These are phyloP conservation scores for Oncorhynchus nerka DNA, from an alignment of 2,113 vertebrate species.

Conservation along the genomic window DNA sequence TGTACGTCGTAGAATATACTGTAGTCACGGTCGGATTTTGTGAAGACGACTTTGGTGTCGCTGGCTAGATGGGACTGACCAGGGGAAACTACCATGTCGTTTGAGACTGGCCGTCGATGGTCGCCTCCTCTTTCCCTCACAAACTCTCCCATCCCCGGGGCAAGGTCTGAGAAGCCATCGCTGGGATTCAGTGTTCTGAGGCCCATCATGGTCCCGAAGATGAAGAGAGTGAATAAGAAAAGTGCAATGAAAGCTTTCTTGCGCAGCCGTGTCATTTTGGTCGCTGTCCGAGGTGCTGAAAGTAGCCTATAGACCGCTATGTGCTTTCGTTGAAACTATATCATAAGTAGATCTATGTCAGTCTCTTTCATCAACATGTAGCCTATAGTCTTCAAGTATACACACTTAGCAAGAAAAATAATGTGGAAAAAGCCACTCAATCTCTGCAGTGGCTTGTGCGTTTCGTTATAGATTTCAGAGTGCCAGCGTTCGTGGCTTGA, in stretches of 20 bases:
- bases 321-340: not conserved
- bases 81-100: conserved; percentile 53
- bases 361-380: not conserved
- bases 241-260: conserved; percentile 82
- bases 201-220: conserved; percentile 90
- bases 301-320: conserved; percentile 10
- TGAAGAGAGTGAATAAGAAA: conserved; percentile 85
- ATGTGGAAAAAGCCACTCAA: not conserved
- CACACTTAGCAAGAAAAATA: not conserved
- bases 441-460: conserved; percentile 4
- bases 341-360: not conserved
- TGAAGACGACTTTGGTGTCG: conserved; percentile 76
- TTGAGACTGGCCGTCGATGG: conserved; percentile 51
- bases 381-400: not conserved
- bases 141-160: conserved; percentile 73
- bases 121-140: conserved; percentile 61
- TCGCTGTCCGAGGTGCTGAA: conserved; percentile 63
- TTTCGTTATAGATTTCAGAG: not conserved
- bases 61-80: conserved; percentile 59
- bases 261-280: conserved; percentile 81
- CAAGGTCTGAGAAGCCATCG: conserved; percentile 82
- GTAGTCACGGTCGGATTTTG: conserved; percentile 67
- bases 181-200: conserved; percentile 83
- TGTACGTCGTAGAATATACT: conserved; percentile 84
- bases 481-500: not conserved